Percentiles rank a stretch among this genome's conserved stretches.
These are phyloP conservation scores for Desmophyllum pertusum DNA, from an alignment of 92 coral and sea anemone genomes.

Conservation along the genomic window DNA sequence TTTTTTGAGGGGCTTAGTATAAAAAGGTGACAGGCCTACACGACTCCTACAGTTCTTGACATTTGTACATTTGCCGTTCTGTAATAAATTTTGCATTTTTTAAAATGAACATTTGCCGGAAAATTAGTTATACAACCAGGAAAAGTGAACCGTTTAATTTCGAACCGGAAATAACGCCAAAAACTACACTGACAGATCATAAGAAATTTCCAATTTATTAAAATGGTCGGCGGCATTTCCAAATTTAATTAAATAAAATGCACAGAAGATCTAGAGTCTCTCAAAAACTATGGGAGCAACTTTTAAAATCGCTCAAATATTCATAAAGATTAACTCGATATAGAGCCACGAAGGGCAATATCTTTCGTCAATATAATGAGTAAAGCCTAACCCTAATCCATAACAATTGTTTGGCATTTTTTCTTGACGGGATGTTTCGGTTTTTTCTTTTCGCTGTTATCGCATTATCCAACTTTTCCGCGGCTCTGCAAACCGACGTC, in stretches of 20 bases:
- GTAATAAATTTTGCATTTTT: no score
- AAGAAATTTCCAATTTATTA: no score
- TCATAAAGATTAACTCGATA: conserved; percentile 21
- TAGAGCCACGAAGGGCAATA: background rate
- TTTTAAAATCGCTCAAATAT: background rate
- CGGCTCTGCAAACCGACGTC: background rate
- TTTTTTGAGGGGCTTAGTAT: no score
- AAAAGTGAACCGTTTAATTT: no score
- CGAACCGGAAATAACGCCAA: no score
- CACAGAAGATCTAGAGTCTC: background rate
- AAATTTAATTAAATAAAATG: background rate
- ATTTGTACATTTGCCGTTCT: no score
- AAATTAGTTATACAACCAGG: background rate
- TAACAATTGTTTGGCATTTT: background rate
- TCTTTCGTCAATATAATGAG: background rate
- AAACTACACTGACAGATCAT: no score
- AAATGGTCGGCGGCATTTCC: no score
- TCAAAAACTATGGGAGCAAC: conserved; percentile 1
- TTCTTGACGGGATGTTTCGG: background rate
- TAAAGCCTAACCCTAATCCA: background rate
- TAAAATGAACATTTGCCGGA: background rate
- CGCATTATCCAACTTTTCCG: background rate
- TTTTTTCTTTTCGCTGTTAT: background rate
- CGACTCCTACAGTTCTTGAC: no score
- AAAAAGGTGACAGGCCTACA: no score